phyloP scores from a whole-genome alignment of 2,113 vertebrate species.

The Gnathonemus echidnorhynchus region DNA sequence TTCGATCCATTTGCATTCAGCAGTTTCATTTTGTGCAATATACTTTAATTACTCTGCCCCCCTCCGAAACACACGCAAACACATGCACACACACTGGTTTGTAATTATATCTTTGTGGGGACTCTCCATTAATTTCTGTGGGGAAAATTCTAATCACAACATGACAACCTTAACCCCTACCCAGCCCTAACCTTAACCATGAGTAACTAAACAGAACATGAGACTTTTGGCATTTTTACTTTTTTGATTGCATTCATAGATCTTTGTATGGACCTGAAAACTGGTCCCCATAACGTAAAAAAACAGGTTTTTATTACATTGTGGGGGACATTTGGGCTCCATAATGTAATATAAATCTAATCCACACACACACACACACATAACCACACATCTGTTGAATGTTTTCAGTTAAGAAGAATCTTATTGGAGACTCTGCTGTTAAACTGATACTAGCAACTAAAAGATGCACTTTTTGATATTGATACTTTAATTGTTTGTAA shows the following conservation, averaged over 20 bases:
- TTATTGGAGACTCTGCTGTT: neutral
- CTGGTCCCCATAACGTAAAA: too few species aligned
- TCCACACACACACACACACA: neutral
- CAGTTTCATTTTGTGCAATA: neutral
- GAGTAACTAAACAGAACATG: neutral
- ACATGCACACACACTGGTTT: neutral
- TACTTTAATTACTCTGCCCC: neutral
- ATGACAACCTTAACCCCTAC: neutral
- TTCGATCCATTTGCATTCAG: neutral
- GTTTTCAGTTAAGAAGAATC: neutral
- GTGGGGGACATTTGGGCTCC: neutral
- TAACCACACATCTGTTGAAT: neutral
- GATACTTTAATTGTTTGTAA: neutral
- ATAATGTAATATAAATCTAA: neutral
- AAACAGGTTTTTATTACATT: neutral
- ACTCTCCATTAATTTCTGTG: neutral
- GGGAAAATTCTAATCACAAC: neutral
- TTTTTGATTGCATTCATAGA: neutral
- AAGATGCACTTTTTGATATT: neutral
- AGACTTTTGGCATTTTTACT: neutral
- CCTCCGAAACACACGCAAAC: neutral
- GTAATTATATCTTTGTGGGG: neutral
- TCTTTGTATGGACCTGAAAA: neutral
- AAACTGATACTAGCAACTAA: slow-evolving; percentile 1
- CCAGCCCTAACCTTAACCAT: neutral